Base-by-base conservation (phyloP, 1,140 invertebrate genomes). In the Trissolcus basalis region DNA sequence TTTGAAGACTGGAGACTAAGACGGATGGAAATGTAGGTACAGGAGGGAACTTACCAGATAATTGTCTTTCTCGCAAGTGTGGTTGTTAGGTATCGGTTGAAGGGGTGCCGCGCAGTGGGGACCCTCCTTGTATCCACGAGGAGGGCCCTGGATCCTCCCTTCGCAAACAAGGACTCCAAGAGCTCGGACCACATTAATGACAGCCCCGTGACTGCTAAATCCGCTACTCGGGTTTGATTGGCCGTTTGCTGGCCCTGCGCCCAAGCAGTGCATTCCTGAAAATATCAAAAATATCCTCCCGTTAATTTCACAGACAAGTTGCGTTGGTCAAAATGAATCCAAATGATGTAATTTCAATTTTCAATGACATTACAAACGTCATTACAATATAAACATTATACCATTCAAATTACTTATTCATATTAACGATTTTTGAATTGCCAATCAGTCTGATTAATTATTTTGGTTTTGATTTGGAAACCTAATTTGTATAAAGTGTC, bases 91-190 rank as follows among this genome's bases (percentile, higher is more conserved):
- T 63, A 71, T 73, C 49, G 85, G 54, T 79, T 88, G 82, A 59
- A 89, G 67, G 43, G 81, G 86, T 63, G 88, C 81, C 78, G 86
- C 91, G 89, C 93, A 94, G 81, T 95, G 93, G 5, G 93, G 93
- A 13, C 93, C 93, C 83, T 94, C 93, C 69, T 90, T 90, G 83
- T 93, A 92, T n/a, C 92, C 92, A 71, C 91, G 91, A 55, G 89
- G 87, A 73, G 90, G 90, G 27, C 91, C 92, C 27, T 93, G 92
- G 19, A 91, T 91, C 49, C 93, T 88, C 32, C 92, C 92, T 83
- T 94, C 93, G 63, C 90, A 89, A 15, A 94, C 90, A 79, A 94
- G 86, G 78, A 92, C 90, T 76, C 92, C 92, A 81, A 94, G 87
- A 78, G 92, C 90, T 79, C 91, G 92, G 81, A 93, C 91, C 78